Percentiles rank a stretch among this genome's conserved stretches.
Evolutionary conservation across 2,113 vertebrate genomes (phyloP).

Genomic region (Cynopterus brachyotis): DNA sequence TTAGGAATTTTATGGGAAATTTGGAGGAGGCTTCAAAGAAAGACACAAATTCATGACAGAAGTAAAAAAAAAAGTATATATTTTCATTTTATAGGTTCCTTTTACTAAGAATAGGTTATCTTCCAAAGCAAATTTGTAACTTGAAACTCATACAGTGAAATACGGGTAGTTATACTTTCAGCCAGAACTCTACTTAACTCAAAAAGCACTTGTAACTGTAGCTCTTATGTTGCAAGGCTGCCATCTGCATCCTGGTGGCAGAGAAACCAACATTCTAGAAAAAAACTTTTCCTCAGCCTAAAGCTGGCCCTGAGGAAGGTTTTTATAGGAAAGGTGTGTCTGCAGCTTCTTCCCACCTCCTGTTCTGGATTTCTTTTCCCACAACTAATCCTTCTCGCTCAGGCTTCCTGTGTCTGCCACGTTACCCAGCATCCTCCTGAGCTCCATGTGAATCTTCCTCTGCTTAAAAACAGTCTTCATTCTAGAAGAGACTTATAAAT

Average conservation of each 20-base stretch:
- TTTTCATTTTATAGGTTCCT: background rate
- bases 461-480: background rate
- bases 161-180: background rate
- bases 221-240: accelerated
- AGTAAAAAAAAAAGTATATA: background rate
- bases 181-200: background rate
- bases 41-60: background rate
- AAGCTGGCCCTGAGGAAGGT: background rate
- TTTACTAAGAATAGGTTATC: background rate
- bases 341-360: background rate
- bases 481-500: background rate
- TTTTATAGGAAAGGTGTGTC: background rate
- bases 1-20: background rate
- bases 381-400: no score
- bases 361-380: background rate
- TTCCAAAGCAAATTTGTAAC: background rate
- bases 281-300: background rate
- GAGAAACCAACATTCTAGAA: background rate
- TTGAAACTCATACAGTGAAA: background rate
- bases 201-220: background rate
- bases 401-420: accelerated
- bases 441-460: no score
- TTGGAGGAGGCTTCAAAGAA: background rate
- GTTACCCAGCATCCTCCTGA: background rate
- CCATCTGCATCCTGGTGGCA: background rate